These are phyloP conservation scores for Platygyra sinensis DNA, from an alignment of 64 coral and sea anemone species.

Conservation along the genomic window DNA sequence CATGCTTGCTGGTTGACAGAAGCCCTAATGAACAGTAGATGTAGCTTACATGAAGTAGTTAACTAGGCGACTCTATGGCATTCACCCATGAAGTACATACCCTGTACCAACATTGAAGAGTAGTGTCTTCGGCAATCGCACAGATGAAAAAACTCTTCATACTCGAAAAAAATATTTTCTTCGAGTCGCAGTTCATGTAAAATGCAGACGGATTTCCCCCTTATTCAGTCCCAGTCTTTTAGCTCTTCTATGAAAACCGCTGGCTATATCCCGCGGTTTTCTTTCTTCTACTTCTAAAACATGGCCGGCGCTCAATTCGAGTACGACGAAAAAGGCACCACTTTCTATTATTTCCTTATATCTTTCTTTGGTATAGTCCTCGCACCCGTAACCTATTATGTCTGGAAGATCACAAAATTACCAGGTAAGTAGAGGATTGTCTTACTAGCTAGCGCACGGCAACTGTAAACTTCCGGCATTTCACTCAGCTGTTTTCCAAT, in stretches of 20 bases:
- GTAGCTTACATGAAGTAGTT: too few relatives aligned
- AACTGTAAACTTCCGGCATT: not conserved
- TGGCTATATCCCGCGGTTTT: not conserved
- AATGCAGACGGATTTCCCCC: too few relatives aligned
- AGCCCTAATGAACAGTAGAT: too few relatives aligned
- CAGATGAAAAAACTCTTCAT: too few relatives aligned
- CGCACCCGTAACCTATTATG: slow-evolving; percentile 92
- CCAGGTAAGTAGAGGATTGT: slow-evolving; percentile 53
- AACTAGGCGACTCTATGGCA: too few relatives aligned
- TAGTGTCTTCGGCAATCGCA: too few relatives aligned
- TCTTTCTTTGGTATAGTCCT: slow-evolving; percentile 94
- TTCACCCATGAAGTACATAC: too few relatives aligned
- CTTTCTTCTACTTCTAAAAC: not conserved
- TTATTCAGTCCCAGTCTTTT: not conserved
- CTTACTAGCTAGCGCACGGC: not conserved
- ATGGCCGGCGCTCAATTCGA: slow-evolving; percentile 99
- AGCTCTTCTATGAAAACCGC: not conserved
- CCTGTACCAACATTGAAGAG: too few relatives aligned
- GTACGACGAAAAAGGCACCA: slow-evolving; percentile 99
- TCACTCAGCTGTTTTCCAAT: not conserved
- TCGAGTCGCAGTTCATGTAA: too few relatives aligned
- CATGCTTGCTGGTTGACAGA: too few relatives aligned
- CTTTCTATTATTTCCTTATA: slow-evolving; percentile 98
- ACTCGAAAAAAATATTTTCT: too few relatives aligned
- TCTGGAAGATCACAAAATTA: slow-evolving; percentile 76